Evolutionary conservation across 2,888 invertebrate genomes (phyloP), one percentile per base, ranked within the genome.

Genomic region (Ichneumon xanthorius): DNA sequence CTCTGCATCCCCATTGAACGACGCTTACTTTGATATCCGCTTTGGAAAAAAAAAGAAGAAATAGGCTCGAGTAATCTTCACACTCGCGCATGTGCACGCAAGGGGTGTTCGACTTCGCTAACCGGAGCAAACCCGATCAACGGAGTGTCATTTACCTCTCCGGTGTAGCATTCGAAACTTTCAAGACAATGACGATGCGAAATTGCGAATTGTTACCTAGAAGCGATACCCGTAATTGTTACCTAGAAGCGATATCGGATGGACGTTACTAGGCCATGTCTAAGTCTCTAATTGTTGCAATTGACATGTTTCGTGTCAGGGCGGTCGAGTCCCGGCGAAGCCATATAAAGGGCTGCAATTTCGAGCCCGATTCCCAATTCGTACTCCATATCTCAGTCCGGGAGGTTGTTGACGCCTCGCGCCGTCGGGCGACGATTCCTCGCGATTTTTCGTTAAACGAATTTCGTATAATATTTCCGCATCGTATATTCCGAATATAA

Each of bases 231-330:
- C 7, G 2, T 7, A 55, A 55, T 55, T 55, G n/a, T 55, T 19
- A 55, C 55, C 19, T 3, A 19, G 19, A 22, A 55, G 9, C 26
- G 58, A 58, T 58, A 87, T 84, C 80, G 88, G 89, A 86, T 76
- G 85, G 91, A 92, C 90, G 84, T 90, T 90, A 90, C 82, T 90
- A 82, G 91, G 90, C 89, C 91, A 90, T 87, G 89, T 90, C 88
- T 88, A 85, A 77, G 79, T 87, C 76, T 89, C 86, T 86, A 80
- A 89, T 82, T 88, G 82, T 90, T 85, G 77, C 86, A 92, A 91
- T 91, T 92, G 92, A 92, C 92, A 90, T 88, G 89, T 92, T 91
- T 90, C 92, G 91, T 92, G 87, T 85, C 61, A 73, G 58, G 70
- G 55, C 53, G 68, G 11, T 78, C 67, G 33, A 40, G 75, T 76